Evolutionary conservation across 2,888 invertebrate genomes (phyloP), one percentile per base, ranked within the genome.

Genomic region (Eudasyphora cyanicolor): DNA sequence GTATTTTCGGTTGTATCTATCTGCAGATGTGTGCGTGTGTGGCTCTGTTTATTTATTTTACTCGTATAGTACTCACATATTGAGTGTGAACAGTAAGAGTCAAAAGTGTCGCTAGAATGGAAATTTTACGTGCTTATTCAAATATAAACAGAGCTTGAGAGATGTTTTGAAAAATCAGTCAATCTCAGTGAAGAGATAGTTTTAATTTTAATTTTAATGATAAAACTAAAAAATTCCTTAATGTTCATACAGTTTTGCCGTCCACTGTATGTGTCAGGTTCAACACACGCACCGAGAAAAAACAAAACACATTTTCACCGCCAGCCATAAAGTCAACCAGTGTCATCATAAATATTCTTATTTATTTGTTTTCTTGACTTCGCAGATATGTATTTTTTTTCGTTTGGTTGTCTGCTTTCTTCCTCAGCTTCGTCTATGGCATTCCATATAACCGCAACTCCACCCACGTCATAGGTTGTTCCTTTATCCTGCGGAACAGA

Each of bases 261-360:
- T n/a, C n/a, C n/a, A n/a, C n/a, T n/a, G n/a, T n/a, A n/a, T n/a
- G n/a, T n/a, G n/a, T n/a, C n/a, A n/a, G n/a, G n/a, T n/a, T n/a
- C n/a, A n/a, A 35, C 35, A 38, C 19, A 42, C 35, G 32, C 62
- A n/a, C 32, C 35, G 6, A 32, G 32, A 17, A 14, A 32, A 17
- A 14, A 32, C 32, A 14, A 32, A 17, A 29, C 54, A 42, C 45
- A 49, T 80, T 75, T 54, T 78, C 51, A 73, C 64, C 10, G 78
- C 83, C 71, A 81, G 78, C 83, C 71, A 81, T 84, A 81, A 84
- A 80, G 75, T 81, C 83, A 78, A 78, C 54, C 60, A 67, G 75
- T 71, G 75, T 75, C 80, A 81, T 35, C 69, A 83, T 77, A 80
- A 83, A 80, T 76, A 42, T 57, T 70, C 24, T 74, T 67, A 77